Percentiles rank a stretch among this genome's conserved stretches.
phyloP scores from a whole-genome alignment of 2,113 vertebrate species.

The Alethe diademata region DNA sequence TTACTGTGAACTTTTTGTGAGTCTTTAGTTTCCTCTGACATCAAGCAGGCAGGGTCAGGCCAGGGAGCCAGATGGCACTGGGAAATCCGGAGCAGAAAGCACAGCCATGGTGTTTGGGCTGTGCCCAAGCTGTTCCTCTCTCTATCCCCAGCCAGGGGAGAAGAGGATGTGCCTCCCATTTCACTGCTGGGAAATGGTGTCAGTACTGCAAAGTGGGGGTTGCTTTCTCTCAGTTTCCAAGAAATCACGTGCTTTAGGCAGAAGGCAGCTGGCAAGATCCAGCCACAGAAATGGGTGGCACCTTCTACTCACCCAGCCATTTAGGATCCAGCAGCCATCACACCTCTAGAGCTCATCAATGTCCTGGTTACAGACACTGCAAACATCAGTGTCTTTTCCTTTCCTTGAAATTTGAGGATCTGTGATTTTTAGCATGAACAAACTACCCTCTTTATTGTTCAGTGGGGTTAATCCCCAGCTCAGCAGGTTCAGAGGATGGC shows the following conservation, averaged over 20 bases:
- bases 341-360: background rate
- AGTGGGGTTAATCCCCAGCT: background rate
- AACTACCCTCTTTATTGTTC: background rate
- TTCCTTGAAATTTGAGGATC: background rate
- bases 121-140: background rate
- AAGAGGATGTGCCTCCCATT: background rate
- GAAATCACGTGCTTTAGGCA: background rate
- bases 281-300: fast-evolving
- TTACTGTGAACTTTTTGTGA: background rate
- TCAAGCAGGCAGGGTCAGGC: background rate
- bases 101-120: fast-evolving
- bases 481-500: background rate
- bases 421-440: background rate
- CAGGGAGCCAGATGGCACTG: fast-evolving
- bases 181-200: fast-evolving
- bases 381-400: background rate
- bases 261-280: background rate
- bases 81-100: background rate
- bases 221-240: background rate
- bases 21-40: background rate
- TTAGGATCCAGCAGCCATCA: background rate
- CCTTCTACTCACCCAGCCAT: background rate
- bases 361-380: background rate
- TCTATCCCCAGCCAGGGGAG: background rate
- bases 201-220: fast-evolving